A percentile compares a stretch with the other conserved stretches of the same genome.
Evolutionary conservation across 1,140 invertebrate genomes (phyloP).

Genomic region (Eriosoma lanigerum): DNA sequence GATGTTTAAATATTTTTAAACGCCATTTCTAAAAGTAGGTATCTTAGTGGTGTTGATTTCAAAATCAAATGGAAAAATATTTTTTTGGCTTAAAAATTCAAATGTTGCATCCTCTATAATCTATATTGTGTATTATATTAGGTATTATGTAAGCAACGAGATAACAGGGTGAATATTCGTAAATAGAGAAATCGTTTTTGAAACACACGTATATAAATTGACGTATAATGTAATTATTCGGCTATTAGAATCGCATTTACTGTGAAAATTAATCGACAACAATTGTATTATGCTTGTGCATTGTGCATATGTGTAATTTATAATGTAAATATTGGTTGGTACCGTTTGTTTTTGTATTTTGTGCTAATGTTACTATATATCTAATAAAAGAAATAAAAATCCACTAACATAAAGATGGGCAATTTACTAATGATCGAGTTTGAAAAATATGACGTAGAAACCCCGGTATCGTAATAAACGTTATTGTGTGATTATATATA

Average conservation of each 20-base stretch:
- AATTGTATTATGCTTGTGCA: background rate
- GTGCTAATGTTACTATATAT: slow-evolving; percentile 20
- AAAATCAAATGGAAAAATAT: no score
- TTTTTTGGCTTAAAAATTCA: no score
- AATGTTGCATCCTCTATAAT: no score
- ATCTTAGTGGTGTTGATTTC: no score
- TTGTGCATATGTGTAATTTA: background rate
- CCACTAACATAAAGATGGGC: background rate
- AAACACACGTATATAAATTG: background rate
- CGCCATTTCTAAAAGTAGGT: no score
- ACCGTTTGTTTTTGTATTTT: background rate
- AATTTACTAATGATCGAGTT: slow-evolving; percentile 15
- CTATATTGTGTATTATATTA: background rate
- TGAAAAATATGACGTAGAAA: slow-evolving; percentile 18
- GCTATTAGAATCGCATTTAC: slow-evolving; percentile 24
- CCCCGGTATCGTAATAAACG: background rate
- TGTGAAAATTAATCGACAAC: background rate
- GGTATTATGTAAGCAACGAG: background rate
- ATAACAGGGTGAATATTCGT: background rate
- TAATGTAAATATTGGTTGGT: background rate
- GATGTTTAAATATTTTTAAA: no score
- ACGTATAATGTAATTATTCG: background rate
- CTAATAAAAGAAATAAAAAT: slow-evolving; percentile 49
- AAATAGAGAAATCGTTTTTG: background rate
- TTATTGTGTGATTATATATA: background rate